Percentiles rank a stretch among this genome's conserved stretches.
These are phyloP conservation scores for Perca fluviatilis DNA, from an alignment of 2,113 vertebrate genomes.

Conservation along the genomic window DNA sequence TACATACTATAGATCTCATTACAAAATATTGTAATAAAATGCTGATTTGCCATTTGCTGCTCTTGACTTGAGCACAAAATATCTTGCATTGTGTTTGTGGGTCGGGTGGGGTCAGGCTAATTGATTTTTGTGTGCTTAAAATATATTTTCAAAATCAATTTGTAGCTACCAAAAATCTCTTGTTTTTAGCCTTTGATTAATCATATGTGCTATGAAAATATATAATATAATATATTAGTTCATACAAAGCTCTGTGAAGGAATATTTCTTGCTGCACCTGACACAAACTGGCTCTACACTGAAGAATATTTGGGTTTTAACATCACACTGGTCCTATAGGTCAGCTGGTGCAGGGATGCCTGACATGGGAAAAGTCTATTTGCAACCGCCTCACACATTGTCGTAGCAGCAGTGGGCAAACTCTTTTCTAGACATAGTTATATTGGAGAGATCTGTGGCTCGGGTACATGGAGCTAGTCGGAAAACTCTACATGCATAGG, in stretches of 20 bases:
- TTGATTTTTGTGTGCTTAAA: background rate
- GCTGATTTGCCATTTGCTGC: background rate
- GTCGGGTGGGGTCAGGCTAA: background rate
- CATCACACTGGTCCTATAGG: background rate
- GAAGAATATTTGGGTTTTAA: slow-evolving; percentile 1
- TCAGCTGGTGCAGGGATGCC: slow-evolving; percentile 17
- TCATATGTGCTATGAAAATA: background rate
- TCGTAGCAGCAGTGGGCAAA: too few species aligned
- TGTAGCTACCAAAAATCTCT: background rate
- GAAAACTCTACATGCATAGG: too few species aligned
- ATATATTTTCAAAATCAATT: background rate
- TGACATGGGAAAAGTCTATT: slow-evolving; percentile 25
- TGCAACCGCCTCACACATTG: background rate
- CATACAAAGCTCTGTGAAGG: background rate
- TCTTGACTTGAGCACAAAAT: background rate
- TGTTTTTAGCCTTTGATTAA: background rate
- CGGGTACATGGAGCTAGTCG: too few species aligned
- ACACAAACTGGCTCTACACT: background rate
- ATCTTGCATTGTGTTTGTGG: background rate
- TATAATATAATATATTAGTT: background rate
- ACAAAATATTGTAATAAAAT: background rate
- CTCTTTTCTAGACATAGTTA: too few species aligned
- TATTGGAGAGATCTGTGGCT: too few species aligned
- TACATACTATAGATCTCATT: background rate
- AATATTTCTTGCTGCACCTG: background rate